A percentile compares a stretch with the other conserved stretches of the same genome.
Evolutionary conservation across 2,113 vertebrate genomes (phyloP).

Genomic region (Xyliphius kryptos): DNA sequence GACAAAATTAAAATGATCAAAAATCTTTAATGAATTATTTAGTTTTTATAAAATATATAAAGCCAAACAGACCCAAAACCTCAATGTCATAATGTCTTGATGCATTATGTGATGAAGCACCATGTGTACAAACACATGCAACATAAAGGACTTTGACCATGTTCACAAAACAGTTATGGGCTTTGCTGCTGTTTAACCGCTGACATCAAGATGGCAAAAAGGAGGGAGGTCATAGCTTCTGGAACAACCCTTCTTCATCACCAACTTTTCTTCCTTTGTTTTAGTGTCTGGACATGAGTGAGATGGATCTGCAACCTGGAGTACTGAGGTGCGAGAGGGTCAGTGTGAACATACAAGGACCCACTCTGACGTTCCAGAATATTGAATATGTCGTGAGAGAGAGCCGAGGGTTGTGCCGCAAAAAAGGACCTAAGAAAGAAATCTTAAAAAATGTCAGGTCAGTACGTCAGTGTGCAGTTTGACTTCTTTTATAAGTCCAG

Average conservation of each 20-base stretch:
- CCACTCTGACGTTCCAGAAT: conserved; percentile 57
- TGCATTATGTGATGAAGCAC: neutral
- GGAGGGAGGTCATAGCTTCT: neutral
- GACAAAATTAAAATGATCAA: too few species aligned
- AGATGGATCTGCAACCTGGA: conserved; percentile 6
- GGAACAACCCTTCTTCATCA: too few species aligned
- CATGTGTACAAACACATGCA: neutral
- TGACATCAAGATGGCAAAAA: neutral
- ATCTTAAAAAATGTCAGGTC: conserved; percentile 67
- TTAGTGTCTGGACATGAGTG: conserved; percentile 41
- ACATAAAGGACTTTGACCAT: conserved; percentile 27
- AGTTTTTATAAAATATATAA: too few species aligned
- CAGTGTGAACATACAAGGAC: conserved; percentile 47
- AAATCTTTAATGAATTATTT: too few species aligned
- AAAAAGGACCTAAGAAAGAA: conserved; percentile 46
- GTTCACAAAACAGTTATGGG: neutral
- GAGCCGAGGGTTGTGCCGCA: conserved; percentile 41
- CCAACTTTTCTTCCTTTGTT: neutral
- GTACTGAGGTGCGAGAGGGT: conserved; percentile 12
- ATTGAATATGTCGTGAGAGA: conserved; percentile 58
- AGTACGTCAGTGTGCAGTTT: neutral
- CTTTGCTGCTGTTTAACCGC: neutral
- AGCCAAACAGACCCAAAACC: too few species aligned
- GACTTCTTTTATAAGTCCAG: too few species aligned
- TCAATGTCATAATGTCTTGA: neutral